These are phyloP conservation scores for Diplogasteroides magnus DNA, from an alignment of 1,140 invertebrate species.

Conservation along the genomic window DNA sequence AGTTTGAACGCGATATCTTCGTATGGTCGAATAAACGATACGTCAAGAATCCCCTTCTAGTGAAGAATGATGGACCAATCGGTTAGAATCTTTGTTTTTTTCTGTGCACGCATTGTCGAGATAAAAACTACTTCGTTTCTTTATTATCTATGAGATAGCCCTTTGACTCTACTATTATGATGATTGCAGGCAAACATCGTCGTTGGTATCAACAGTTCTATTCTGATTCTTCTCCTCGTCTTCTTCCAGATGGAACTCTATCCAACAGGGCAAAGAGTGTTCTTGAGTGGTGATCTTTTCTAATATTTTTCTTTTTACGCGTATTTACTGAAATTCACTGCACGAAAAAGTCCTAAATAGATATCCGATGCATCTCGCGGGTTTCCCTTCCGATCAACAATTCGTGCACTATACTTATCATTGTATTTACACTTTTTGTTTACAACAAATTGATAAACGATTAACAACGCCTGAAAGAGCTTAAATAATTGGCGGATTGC, in stretches of 20 bases:
- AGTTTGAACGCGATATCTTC: constrained; percentile 77
- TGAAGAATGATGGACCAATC: constrained; percentile 71
- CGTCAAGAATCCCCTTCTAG: constrained; percentile 67
- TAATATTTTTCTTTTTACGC: too few relatives aligned
- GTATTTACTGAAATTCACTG: too few relatives aligned
- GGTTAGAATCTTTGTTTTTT: constrained; percentile 12
- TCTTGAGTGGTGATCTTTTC: constrained; percentile 31
- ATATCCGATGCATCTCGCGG: too few relatives aligned
- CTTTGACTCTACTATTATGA: neutral
- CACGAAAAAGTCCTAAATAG: too few relatives aligned
- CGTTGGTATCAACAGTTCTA: constrained; percentile 84
- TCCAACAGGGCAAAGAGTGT: constrained; percentile 25
- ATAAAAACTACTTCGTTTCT: neutral
- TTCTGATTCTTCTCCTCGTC: constrained; percentile 67
- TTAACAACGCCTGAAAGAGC: too few relatives aligned
- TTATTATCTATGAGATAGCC: constrained; percentile 2
- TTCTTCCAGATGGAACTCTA: constrained; percentile 40
- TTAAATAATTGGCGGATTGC: too few relatives aligned
- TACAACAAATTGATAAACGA: too few relatives aligned
- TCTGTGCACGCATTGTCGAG: neutral
- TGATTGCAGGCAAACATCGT: neutral
- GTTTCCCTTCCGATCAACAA: too few relatives aligned
- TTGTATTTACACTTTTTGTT: too few relatives aligned
- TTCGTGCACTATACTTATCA: too few relatives aligned
- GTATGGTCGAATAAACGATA: constrained; percentile 84